Conservation (phyloP, 2,797 vertebrate species). For the Malacoraja senta region DNA sequence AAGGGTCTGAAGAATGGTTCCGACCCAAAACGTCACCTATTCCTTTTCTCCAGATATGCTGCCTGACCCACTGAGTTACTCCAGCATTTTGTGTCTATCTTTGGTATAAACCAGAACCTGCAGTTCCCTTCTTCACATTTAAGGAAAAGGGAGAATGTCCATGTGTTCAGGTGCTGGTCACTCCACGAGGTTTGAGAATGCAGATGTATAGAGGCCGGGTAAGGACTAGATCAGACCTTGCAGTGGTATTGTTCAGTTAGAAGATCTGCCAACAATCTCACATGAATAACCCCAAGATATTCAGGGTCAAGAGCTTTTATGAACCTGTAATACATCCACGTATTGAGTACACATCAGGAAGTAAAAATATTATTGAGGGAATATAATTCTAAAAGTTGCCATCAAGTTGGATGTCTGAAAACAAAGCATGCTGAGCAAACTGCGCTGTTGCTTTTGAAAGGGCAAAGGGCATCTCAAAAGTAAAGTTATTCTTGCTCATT, state of each 20-base stretch:
- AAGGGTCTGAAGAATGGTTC: too few relatives aligned
- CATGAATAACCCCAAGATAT: background rate
- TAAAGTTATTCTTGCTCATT: conserved; percentile 24
- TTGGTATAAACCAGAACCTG: background rate
- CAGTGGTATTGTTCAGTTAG: background rate
- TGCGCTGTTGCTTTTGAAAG: background rate
- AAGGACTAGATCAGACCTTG: background rate
- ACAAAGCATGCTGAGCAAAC: background rate
- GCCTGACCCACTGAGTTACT: too few relatives aligned
- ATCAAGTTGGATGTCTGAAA: background rate
- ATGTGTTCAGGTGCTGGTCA: background rate
- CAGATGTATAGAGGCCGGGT: background rate
- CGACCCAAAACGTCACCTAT: too few relatives aligned
- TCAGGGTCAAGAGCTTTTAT: background rate
- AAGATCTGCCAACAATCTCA: background rate
- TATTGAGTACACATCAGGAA: background rate
- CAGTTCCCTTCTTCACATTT: too few relatives aligned
- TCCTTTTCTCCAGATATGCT: too few relatives aligned
- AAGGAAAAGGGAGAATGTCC: background rate
- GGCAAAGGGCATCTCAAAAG: conserved; percentile 19
- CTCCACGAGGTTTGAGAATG: background rate
- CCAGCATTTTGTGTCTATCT: background rate
- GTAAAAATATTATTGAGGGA: background rate
- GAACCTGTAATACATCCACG: background rate
- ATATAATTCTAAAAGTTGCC: background rate